Conservation (phyloP, 2,113 vertebrate genomes). For the Onychorhynchus coronatus region DNA sequence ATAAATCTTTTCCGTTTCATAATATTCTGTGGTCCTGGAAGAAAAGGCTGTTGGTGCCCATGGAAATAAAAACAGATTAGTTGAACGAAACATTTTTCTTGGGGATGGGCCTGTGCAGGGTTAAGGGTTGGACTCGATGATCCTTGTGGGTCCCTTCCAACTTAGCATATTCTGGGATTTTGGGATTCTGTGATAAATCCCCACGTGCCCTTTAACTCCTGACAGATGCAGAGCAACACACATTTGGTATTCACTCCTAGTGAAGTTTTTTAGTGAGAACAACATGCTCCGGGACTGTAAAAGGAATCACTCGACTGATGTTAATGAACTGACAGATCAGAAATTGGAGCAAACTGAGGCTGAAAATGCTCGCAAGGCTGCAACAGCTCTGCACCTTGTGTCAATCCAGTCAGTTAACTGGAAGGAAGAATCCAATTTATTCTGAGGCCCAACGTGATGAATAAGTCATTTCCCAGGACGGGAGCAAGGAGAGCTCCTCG, state of each 20-base stretch:
- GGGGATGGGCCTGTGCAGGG: not conserved
- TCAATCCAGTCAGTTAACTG: conserved; percentile 21
- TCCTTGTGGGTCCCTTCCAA: not conserved
- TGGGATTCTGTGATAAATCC: not conserved
- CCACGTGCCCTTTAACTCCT: not conserved
- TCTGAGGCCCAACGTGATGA: not conserved
- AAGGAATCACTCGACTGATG: conserved; percentile 7
- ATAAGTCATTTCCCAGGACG: conserved; percentile 33
- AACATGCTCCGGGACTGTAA: not conserved
- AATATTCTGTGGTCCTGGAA: not conserved
- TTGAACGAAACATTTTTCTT: not conserved
- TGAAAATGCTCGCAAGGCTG: not conserved
- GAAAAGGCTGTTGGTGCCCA: not conserved
- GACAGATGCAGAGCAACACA: not conserved
- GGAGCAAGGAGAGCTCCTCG: not conserved
- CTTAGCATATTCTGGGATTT: not conserved
- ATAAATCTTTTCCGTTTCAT: not conserved
- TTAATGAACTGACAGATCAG: conserved; percentile 27
- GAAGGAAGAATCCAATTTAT: conserved; percentile 45
- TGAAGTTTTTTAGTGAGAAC: not conserved
- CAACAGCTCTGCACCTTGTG: not conserved
- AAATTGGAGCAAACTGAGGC: not conserved
- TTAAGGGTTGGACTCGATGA: not conserved
- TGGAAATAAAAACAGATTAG: not conserved
- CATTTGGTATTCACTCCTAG: not conserved